These are phyloP conservation scores for Pristionchus pacificus DNA, from an alignment of 1,140 invertebrate genomes.

Conservation along the genomic window DNA sequence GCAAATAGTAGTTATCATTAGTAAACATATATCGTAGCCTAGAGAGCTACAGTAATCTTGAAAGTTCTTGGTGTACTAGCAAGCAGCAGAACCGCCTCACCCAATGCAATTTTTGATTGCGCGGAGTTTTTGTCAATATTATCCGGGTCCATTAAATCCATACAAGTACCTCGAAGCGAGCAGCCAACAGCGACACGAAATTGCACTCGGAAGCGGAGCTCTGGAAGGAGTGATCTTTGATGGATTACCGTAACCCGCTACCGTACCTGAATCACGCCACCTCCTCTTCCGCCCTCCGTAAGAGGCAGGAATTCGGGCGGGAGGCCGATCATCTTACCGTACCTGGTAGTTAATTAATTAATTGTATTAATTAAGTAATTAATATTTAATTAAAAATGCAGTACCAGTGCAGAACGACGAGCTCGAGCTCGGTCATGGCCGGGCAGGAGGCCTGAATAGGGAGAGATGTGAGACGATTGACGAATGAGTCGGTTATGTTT, in stretches of 20 bases:
- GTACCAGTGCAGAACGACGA: constrained; percentile 94
- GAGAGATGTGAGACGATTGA: background rate
- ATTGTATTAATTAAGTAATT: too few species aligned
- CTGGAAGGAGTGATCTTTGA: constrained; percentile 61
- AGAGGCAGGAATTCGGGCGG: constrained; percentile 64
- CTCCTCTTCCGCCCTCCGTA: constrained; percentile 60
- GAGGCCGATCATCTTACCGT: constrained; percentile 71
- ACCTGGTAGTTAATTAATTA: too few species aligned
- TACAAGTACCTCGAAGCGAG: constrained; percentile 84
- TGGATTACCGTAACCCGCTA: background rate
- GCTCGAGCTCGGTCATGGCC: constrained; percentile 93
- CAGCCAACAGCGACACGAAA: constrained; percentile 87
- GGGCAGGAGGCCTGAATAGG: constrained; percentile 82
- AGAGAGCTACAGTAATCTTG: too few species aligned
- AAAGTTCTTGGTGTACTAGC: too few species aligned
- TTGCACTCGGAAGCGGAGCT: constrained; percentile 95
- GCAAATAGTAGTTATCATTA: too few species aligned
- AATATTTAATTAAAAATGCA: too few species aligned
- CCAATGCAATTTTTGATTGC: too few species aligned
- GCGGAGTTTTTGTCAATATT: too few species aligned
- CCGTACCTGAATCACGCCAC: constrained; percentile 66
- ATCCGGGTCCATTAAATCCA: too few species aligned
- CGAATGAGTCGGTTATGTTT: too few species aligned
- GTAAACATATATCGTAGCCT: too few species aligned
- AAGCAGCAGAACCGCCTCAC: too few species aligned